Base-by-base conservation (phyloP, 1,140 invertebrate genomes). In the Diorhabda sublineata region DNA sequence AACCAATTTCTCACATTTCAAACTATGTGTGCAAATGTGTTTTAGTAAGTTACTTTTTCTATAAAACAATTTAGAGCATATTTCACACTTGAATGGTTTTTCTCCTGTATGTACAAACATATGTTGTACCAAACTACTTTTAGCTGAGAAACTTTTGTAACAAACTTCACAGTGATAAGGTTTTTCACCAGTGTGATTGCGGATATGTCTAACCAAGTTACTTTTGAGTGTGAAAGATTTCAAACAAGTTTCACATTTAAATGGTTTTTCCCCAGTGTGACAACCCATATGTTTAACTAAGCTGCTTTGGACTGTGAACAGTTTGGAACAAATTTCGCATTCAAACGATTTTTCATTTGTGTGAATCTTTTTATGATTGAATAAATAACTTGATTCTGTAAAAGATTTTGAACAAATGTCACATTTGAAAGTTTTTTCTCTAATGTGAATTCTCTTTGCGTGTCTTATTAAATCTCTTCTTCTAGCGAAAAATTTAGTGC, bases 111-210 rank as follows among this genome's bases (percentile, higher is more conserved):
- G 88, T 7, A 81, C 83, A 70, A 86, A 83, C 70, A 86, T 84
- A 79, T 90, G 88, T 0, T 86, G 80, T n/a, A 85, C 83, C 63
- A 89, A 81, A 67, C 81, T 83, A 76, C 85, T 85, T 68, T 82
- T 75, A 78, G 85, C 84, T 67, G 83, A 78, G 77, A 84, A 85
- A 66, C 78, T 68, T 43, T 83, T 93, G 41, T 87, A 87, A 79
- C 92, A 93, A 43, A 91, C 86, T 72, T 88, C 86, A 79, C 89
- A 90, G 0, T 9, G 26, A 60, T 91, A 92, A 0, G 91, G 91
- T 71, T 89, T 85, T 75, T 91, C 89, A 5, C 91, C 91, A 42
- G 89, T 91, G 81, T 92, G 91, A 0, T 67, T 75, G 11, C 75
- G 59, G 47, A 73, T 73, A 64, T 84, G 83, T 3, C 3, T 9